Evolutionary conservation across 2,113 vertebrate species (phyloP).

Genomic region (Cyprinodon tularosa): DNA sequence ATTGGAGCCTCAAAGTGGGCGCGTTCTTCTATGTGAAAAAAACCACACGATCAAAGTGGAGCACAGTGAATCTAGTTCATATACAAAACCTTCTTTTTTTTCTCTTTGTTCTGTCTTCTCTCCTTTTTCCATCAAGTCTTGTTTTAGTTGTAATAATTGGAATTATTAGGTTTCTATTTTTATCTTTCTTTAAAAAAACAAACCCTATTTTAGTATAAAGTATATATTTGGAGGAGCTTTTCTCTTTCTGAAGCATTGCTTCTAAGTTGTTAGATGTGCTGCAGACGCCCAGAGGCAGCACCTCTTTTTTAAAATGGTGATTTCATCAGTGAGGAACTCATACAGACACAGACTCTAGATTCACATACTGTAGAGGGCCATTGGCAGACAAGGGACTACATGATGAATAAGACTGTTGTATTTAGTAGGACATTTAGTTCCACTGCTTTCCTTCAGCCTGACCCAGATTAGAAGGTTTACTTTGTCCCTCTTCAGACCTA

Average conservation of each 20-base stretch:
- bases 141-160: conserved; percentile 1
- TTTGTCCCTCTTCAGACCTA: conserved; percentile 45
- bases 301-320: conserved; percentile 69
- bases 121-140: conserved; percentile 43
- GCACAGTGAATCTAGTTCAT: conserved; percentile 60
- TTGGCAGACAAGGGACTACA: conserved; percentile 58
- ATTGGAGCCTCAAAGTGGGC: conserved; percentile 56
- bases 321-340: conserved; percentile 75
- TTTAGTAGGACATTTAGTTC: conserved; percentile 60
- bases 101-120: conserved; percentile 51
- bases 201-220: neutral
- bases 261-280: conserved; percentile 38
- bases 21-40: conserved; percentile 55
- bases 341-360: conserved; percentile 50
- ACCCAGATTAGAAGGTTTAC: conserved; percentile 63
- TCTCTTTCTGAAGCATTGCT: conserved; percentile 20
- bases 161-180: conserved; percentile 25
- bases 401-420: conserved; percentile 69
- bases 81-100: conserved; percentile 38
- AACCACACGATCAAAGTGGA: conserved; percentile 74
- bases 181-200: conserved; percentile 6
- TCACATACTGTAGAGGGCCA: conserved; percentile 52
- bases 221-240: conserved; percentile 7
- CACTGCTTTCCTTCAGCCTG: conserved; percentile 51
- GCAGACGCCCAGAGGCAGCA: conserved; percentile 42